phyloP scores from a whole-genome alignment of 2,797 vertebrate genomes.

The Epinephelus awoara region DNA sequence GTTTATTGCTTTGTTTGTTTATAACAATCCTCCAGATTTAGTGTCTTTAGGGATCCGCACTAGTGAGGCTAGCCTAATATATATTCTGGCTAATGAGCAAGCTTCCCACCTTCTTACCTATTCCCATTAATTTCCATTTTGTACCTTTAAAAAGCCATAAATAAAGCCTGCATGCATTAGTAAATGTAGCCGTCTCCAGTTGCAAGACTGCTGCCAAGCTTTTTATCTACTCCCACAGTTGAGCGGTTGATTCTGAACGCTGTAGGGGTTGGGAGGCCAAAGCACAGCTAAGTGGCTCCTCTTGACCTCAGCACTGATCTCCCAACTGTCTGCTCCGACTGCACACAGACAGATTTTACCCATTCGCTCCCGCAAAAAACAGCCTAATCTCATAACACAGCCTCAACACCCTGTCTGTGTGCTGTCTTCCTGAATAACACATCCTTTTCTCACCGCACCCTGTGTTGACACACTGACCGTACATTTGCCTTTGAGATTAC shows the following conservation, averaged over 20 bases:
- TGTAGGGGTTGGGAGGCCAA: slow-evolving; percentile 76
- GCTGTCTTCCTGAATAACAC: slow-evolving; percentile 67
- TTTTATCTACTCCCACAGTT: slow-evolving; percentile 74
- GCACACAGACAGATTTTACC: slow-evolving; percentile 64
- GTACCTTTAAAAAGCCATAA: slow-evolving; percentile 68
- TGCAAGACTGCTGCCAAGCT: slow-evolving; percentile 67
- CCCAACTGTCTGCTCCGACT: slow-evolving; percentile 75
- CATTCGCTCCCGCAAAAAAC: slow-evolving; percentile 58
- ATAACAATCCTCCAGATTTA: slow-evolving; percentile 40
- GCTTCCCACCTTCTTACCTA: slow-evolving; percentile 60
- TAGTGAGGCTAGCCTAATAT: slow-evolving; percentile 60
- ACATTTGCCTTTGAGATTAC: slow-evolving; percentile 65
- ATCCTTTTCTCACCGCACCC: slow-evolving; percentile 51
- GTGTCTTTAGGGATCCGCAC: slow-evolving; percentile 48
- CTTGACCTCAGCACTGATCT: slow-evolving; percentile 82
- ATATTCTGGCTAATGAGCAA: slow-evolving; percentile 61
- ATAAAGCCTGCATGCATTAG: slow-evolving; percentile 64
- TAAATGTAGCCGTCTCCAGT: slow-evolving; percentile 59
- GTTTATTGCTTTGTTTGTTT: slow-evolving; percentile 63
- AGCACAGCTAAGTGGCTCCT: slow-evolving; percentile 83
- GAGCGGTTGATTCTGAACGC: slow-evolving; percentile 72
- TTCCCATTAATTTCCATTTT: slow-evolving; percentile 73
- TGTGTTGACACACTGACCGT: slow-evolving; percentile 60
- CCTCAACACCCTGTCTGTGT: slow-evolving; percentile 53
- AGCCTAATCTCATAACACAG: slow-evolving; percentile 65